These are phyloP conservation scores for western clawed frog (Xenopus tropicalis) DNA, from an alignment of 2,113 vertebrate species.

Conservation along the genomic window UCB_Xtro_10.0 CM004445.2:94836001-94836500, in stretches of 20 bases:
- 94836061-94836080: too few species aligned
- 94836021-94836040: too few species aligned
- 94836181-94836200: too few species aligned
- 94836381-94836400: conserved; percentile 40
- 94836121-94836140: too few species aligned
- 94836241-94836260: conserved; percentile 60
- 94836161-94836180: too few species aligned
- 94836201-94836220: background rate
- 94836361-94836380: background rate
- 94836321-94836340: conserved; percentile 1
- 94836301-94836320: conserved; percentile 31
- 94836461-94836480: conserved; percentile 11
- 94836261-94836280: conserved; percentile 67
- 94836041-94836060: too few species aligned
- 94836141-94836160: too few species aligned
- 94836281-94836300: conserved; percentile 47
- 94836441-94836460: conserved; percentile 29
- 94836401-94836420: too few species aligned
- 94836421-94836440: too few species aligned
- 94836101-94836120: too few species aligned
- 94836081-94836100: too few species aligned
- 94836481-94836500: background rate
- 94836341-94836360: background rate
- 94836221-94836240: conserved; percentile 44
- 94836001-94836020: too few species aligned